Evolutionary conservation across 2,113 vertebrate species (phyloP), one percentile per base, ranked within the genome.

Genomic region (Nansenia antarctica): DNA sequence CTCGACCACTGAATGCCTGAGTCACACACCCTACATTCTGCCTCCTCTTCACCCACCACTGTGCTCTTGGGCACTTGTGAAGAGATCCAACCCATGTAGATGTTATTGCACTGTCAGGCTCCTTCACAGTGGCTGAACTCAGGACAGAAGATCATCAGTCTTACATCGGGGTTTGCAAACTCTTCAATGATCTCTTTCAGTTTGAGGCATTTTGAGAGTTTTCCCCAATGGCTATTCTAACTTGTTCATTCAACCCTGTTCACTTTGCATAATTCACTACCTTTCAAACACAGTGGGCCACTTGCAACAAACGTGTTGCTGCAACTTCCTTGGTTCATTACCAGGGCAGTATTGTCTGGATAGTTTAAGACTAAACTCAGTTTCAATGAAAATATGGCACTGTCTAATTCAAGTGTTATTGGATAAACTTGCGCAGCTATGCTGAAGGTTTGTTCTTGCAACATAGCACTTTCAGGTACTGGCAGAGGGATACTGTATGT

Each of bases 91-190:
- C 24, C 26, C 47, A 20, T 78, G 69, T 81, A 72, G 72, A 83
- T 80, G 78, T 84, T 77, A 78, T 78, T 82, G 70, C 75, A 77
- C 63, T 69, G 77, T 81, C 77, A 84, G 69, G 67, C 62, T 59
- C 31, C 70, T 78, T 80, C 79, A 80, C 74, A 81, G 73, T 65
- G 75, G 11, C 80, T 82, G 80, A 74, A 54, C 69, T 55, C 55
- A 61, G 63, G 72, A 78, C 67, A 72, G 62, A 73, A 45, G 14
- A 73, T 78, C 65, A 80, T 87, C 70, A 63, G 67, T 81, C 69
- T 81, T 69, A 70, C 52, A 67, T 35, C 62, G 49, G 32, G 53
- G 34, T 69, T 58, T 59, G 70, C 80, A 78, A 22, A 69, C 60
- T 76, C 67, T 74, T 83, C 52, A 67, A 59, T 73, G 65, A 79